Base-by-base conservation (phyloP, 2,113 vertebrate species). In the Caloenas nicobarica region DNA sequence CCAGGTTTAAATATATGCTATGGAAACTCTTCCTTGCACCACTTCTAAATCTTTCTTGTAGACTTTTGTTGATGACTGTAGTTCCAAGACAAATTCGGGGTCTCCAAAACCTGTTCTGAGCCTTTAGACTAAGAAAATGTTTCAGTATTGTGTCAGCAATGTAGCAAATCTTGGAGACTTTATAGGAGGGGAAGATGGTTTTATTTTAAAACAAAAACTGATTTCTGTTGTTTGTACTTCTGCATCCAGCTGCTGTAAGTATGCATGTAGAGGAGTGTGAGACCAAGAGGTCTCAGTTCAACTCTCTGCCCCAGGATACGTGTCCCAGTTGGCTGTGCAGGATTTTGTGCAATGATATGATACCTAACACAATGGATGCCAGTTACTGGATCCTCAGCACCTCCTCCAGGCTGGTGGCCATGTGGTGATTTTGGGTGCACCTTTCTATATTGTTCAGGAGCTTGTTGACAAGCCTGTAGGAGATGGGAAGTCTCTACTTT, bases 81-180 rank as follows among this genome's bases (percentile, higher is more conserved):
- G 11, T 86, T 92, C 48, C 12, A 60, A 56, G 12, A 6, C 83
- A 70, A 74, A 84, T 46, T 66, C 28, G 51, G 22, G 2, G 6
- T 40, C 19, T 78, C 10, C 16, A 46, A 81, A 77, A 62, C 7
- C 16, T 81, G 6, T 26, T 74, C 66, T 29, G 11, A 0, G 2
- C 42, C 44, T 74, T 46, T 23, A 48, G 6, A 18, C 21, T 29
- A 66, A 62, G 36, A 50, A 71, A 60, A 22, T 22, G 1, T 51
- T 91, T 87, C 5, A 1, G 7, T 56, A 0, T 10, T 29, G 8
- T 24, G 13, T 46, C 17, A 58, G 25, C 0, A 0, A 9, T 5
- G 6, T 33, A 62, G 25, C 19, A 84, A 78, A 74, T 74, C 33
- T 34, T 12, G 29, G 46, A 58, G 46, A 26, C 9, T 22, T 54